Percentiles rank a stretch among this genome's conserved stretches.
phyloP scores from a whole-genome alignment of 2,888 invertebrate species.

The Hermaeophaga mercurialis region DNA sequence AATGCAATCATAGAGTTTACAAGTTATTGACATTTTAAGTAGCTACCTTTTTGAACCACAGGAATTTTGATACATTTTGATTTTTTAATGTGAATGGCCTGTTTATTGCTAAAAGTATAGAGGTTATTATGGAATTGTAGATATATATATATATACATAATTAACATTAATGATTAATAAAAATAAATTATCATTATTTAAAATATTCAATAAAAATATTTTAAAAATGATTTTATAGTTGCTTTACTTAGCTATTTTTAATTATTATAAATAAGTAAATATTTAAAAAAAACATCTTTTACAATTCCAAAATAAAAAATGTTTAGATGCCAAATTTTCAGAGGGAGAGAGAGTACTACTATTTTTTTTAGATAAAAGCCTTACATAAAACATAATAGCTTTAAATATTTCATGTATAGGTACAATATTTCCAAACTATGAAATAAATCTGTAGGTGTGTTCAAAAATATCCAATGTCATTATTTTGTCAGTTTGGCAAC shows the following conservation, averaged over 20 bases:
- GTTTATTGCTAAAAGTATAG: no score
- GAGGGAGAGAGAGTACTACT: no score
- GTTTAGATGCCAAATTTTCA: not conserved
- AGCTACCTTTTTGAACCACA: no score
- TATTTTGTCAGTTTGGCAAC: no score
- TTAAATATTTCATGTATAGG: not conserved
- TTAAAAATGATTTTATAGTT: slow-evolving; percentile 2
- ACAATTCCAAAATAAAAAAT: not conserved
- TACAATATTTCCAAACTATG: no score
- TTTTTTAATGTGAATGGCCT: no score
- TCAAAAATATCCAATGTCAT: not conserved
- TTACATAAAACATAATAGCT: not conserved
- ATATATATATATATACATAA: not conserved
- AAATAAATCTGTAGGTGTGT: not conserved
- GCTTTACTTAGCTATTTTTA: not conserved
- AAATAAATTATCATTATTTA: slow-evolving; percentile 6
- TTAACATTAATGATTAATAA: no score
- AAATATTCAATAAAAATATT: slow-evolving; percentile 3
- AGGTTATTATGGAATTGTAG: not conserved
- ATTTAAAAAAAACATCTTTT: not conserved
- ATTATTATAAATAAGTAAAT: no score
- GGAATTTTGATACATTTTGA: no score
- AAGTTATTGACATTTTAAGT: no score
- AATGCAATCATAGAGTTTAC: no score
- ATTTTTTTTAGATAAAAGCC: not conserved